Base-by-base conservation (phyloP, 1,140 invertebrate genomes). In the Drosophila littoralis region DNA sequence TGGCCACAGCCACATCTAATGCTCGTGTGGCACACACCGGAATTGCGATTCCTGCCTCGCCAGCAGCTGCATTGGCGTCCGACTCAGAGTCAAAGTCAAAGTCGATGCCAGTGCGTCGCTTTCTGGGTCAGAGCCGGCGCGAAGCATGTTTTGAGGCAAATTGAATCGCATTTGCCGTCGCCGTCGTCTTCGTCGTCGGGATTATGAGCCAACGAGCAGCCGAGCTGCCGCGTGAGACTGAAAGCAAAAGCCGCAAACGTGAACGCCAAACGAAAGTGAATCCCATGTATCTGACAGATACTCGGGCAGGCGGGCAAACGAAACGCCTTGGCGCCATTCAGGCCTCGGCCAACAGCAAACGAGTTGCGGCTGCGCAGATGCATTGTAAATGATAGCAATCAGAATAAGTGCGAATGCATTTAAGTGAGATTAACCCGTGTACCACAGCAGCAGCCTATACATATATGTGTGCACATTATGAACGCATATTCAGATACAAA, bases 321-420 rank as follows among this genome's bases (percentile, higher is more conserved):
- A 54, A 54, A 36, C 71, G 60, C 71, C 68, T 59, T 68, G 79
- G 84, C 84, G 83, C 83, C 82, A 77, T 58, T 55, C 64, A 54
- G 28, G 61, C 65, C 73, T 64, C 50, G 15, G 52, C 38, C 28
- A 45, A 36, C 60, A 51, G 54, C 59, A 28, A 43, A 33, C 54
- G 50, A 13, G 35, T 77, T 66, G 68, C 22, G 69, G 70, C 46
- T 52, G 22, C n/a, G 50, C 9, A 40, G 42, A 59, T 65, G 38
- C 59, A 12, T 63, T 48, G 77, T 74, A 77, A 88, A 88, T 79
- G 80, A 88, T 89, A 83, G 67, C 84, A 88, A 88, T 88, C 84
- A 89, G 84, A 88, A 88, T 89, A 81, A 88, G 84, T 88, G 84
- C 84, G 82, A 88, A 89, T 84, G 84, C 83, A 84, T 71, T 89